These are phyloP conservation scores for Sinohyriopsis cumingii DNA, from an alignment of 2,888 invertebrate genomes.

Conservation along the genomic window DNA sequence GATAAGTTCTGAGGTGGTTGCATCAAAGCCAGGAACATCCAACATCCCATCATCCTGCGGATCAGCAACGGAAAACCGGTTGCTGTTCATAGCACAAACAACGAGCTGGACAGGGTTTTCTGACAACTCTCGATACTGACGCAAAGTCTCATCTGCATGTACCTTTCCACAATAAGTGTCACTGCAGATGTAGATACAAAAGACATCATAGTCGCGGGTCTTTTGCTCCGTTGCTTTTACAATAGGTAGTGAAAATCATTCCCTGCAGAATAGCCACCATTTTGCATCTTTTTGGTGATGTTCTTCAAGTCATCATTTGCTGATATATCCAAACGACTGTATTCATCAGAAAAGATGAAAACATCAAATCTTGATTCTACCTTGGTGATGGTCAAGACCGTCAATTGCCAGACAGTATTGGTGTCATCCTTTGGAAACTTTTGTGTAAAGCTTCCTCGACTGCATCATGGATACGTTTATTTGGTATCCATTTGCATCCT, in stretches of 20 bases:
- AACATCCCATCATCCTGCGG: slow-evolving; percentile 70
- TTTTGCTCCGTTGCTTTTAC: slow-evolving; percentile 79
- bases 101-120: slow-evolving; percentile 56
- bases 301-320: slow-evolving; percentile 25
- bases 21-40: slow-evolving; percentile 70
- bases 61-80: slow-evolving; percentile 69
- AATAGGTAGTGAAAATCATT: slow-evolving; percentile 61
- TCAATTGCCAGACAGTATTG: slow-evolving; percentile 75
- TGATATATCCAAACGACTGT: slow-evolving; percentile 29
- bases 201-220: slow-evolving; percentile 79
- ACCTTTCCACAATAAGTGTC: slow-evolving; percentile 62
- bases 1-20: slow-evolving; percentile 66
- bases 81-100: slow-evolving; percentile 62
- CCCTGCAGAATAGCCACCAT: slow-evolving; percentile 1
- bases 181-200: slow-evolving; percentile 81
- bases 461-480: slow-evolving; percentile 37
- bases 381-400: slow-evolving; percentile 65
- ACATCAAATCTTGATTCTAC: slow-evolving; percentile 20
- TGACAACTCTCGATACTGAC: slow-evolving; percentile 76
- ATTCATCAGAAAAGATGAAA: slow-evolving; percentile 36
- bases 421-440: slow-evolving; percentile 72
- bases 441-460: slow-evolving; percentile 65
- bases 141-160: slow-evolving; percentile 75
- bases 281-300: slow-evolving; percentile 25
- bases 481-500: slow-evolving; percentile 51